Evolutionary conservation across 2,113 vertebrate species (phyloP).

Genomic region (Pycnonotus jocosus): DNA sequence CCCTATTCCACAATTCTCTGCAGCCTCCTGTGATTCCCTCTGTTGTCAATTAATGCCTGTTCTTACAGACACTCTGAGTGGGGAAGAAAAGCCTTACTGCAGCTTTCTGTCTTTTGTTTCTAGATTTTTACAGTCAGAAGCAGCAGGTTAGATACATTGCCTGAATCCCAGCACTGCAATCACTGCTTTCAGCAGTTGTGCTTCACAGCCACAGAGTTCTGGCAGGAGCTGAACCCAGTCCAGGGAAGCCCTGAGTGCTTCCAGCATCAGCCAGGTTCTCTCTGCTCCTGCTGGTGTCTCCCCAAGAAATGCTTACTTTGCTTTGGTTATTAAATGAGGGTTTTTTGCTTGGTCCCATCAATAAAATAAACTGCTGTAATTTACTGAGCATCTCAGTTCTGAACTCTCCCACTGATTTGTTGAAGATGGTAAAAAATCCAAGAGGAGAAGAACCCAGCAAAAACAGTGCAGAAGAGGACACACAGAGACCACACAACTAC

Average conservation of each 20-base stretch:
- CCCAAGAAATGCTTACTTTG: background rate
- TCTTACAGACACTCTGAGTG: background rate
- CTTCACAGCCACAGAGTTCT: background rate
- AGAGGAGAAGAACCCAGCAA: background rate
- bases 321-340: background rate
- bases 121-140: background rate
- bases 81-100: background rate
- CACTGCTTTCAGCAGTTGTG: background rate
- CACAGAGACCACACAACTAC: fast-evolving
- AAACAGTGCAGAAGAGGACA: background rate
- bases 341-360: background rate
- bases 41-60: background rate
- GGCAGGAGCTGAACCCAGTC: background rate
- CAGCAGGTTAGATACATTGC: background rate
- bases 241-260: background rate
- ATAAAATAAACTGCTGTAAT: background rate
- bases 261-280: background rate
- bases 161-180: background rate
- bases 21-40: background rate
- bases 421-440: background rate
- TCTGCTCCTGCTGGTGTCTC: fast-evolving
- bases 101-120: background rate
- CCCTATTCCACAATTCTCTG: background rate
- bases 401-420: background rate
- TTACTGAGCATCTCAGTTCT: background rate